Evolutionary conservation across 1,140 invertebrate species (phyloP), one percentile per base, ranked within the genome.

Genomic region (Drosophila insularis): DNA sequence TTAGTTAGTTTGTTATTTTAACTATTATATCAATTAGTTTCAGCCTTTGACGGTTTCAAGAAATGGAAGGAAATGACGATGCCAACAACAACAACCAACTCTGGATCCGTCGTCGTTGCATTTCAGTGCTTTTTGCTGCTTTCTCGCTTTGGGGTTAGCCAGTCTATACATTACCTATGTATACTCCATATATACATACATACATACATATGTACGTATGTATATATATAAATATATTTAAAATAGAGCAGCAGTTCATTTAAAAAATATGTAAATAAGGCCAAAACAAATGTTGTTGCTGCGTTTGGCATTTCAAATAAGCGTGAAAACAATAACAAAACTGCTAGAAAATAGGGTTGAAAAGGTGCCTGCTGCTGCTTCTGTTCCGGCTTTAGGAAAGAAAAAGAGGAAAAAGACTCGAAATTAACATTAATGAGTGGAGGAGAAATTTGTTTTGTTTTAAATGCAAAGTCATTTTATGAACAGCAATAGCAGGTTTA

Each of bases 1-100:
- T 89, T 87, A 87, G 82, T 87, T 86, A 86, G 82, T 84, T 89
- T 82, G 84, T 82, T 87, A 89, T 87, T 87, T 87, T 89, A 87
- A 87, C 82, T 87, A 87, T 87, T 87, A 87, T 89, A 87, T 87
- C 82, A 87, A 87, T 87, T 87, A 87, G 82, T 87, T 87, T 78
- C 76, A 74, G 72, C 66, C 61, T 87, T 87, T 87, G 82, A 87
- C 82, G 84, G 66, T 74, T 74, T 68, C 37, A 1, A 8, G 65
- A 10, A 19, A 46, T 46, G 59, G 39, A 59, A 74, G 79, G 82
- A 87, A 89, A 81, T 89, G 76, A 43, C 61, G 19, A 11, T 19
- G 19, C 1, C 43, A 50, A 50, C 43, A 50, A 50, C 43, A 46
- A 19, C 53, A 74, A 23, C 27, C 53, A 43, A 64, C 63, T 27